These are phyloP conservation scores for Mamestra configurata DNA, from an alignment of 1,140 invertebrate species.

Conservation along the genomic window DNA sequence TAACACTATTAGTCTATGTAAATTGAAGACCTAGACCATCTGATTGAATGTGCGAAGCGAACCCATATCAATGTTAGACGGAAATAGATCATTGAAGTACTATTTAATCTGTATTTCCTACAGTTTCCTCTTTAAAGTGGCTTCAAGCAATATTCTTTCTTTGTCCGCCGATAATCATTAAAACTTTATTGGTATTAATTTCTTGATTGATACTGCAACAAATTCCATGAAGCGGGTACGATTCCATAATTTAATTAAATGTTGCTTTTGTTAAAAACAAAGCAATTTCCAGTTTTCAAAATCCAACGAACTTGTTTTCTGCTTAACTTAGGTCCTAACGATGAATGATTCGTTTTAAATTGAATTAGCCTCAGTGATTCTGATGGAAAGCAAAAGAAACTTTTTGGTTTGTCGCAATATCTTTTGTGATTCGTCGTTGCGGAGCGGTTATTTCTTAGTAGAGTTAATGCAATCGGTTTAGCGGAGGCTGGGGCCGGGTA, in stretches of 20 bases:
- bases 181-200: neutral
- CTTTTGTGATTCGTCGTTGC: slow-evolving; percentile 48
- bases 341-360: slow-evolving; percentile 66
- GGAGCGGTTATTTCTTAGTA: slow-evolving; percentile 54
- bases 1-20: slow-evolving; percentile 58
- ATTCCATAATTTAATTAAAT: slow-evolving; percentile 15
- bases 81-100: slow-evolving; percentile 15
- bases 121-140: too few relatives aligned
- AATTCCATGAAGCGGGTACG: neutral
- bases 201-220: slow-evolving; percentile 5
- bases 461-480: slow-evolving; percentile 75
- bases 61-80: slow-evolving; percentile 53
- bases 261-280: slow-evolving; percentile 33
- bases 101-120: slow-evolving; percentile 8
- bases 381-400: slow-evolving; percentile 54
- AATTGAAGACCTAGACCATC: slow-evolving; percentile 53
- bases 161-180: neutral
- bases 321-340: slow-evolving; percentile 51
- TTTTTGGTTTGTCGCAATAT: slow-evolving; percentile 45
- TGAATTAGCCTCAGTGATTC: slow-evolving; percentile 60
- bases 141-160: too few relatives aligned
- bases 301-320: slow-evolving; percentile 60
- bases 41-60: slow-evolving; percentile 51
- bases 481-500: slow-evolving; percentile 53
- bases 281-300: slow-evolving; percentile 54